Percentiles rank a stretch among this genome's conserved stretches.
These are phyloP conservation scores for Cantharis rustica DNA, from an alignment of 2,888 invertebrate genomes.

Conservation along the genomic window DNA sequence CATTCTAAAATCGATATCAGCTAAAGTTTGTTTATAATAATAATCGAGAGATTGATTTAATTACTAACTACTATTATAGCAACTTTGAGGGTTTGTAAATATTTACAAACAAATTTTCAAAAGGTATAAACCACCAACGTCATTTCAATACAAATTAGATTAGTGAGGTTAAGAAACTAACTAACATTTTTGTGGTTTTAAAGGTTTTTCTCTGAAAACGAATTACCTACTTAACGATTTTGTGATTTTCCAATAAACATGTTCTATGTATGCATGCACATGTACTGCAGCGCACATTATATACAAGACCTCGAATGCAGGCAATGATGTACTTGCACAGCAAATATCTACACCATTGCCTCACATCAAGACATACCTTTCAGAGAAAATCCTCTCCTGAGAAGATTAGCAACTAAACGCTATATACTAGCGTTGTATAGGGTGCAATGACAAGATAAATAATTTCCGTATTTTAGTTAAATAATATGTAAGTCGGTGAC, in stretches of 20 bases:
- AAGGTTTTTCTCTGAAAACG: neutral
- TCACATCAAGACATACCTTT: neutral
- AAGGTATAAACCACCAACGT: neutral
- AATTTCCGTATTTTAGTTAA: too few species aligned
- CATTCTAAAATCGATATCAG: constrained; percentile 9
- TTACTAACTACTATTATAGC: neutral
- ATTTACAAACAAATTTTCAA: neutral
- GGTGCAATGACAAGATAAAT: neutral
- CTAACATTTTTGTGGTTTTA: neutral
- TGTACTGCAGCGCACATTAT: neutral
- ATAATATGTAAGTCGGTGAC: too few species aligned
- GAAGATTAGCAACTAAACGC: neutral
- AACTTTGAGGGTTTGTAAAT: neutral
- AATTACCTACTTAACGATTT: neutral
- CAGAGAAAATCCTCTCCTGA: too few species aligned
- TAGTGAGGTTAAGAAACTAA: neutral
- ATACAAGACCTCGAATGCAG: neutral
- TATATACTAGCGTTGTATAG: neutral
- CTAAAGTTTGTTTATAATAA: neutral
- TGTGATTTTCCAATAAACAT: neutral
- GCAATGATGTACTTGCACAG: neutral
- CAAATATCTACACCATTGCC: neutral
- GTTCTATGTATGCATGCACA: neutral
- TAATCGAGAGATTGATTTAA: neutral
- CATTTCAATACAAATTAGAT: neutral